Evolutionary conservation across 2,113 vertebrate genomes (phyloP).

Genomic region (Prolemur simus): DNA sequence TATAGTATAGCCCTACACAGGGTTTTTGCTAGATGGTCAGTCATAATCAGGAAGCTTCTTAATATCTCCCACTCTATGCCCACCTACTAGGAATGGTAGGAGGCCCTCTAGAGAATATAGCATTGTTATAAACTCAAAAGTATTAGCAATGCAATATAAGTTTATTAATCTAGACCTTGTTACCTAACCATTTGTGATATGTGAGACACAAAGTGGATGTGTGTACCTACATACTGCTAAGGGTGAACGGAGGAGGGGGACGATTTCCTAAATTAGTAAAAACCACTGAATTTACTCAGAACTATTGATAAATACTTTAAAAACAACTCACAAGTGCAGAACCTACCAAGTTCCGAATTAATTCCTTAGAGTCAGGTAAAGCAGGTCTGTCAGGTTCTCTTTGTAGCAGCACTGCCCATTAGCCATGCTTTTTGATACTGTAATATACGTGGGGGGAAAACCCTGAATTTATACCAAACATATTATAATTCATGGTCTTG

Average conservation of each 20-base stretch:
- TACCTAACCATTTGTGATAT: not conserved
- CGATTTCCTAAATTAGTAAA: not conserved
- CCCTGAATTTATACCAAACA: not conserved
- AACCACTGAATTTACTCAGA: not conserved
- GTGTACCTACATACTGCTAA: not conserved
- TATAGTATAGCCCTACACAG: not conserved
- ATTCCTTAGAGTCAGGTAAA: not conserved
- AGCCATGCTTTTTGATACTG: not conserved
- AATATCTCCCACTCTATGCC: not conserved
- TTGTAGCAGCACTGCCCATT: not conserved
- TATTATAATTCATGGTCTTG: not conserved
- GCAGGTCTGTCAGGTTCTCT: not conserved
- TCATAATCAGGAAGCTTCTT: not conserved
- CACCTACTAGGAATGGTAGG: not conserved
- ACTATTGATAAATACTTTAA: not conserved
- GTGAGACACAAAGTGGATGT: not conserved
- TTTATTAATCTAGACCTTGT: not conserved
- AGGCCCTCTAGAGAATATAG: not conserved
- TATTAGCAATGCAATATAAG: not conserved
- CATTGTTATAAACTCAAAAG: not conserved
- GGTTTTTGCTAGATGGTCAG: not conserved
- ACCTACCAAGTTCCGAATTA: not conserved
- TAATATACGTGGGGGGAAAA: not conserved
- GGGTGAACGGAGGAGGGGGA: not conserved
- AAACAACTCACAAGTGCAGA: not conserved